Evolutionary conservation across 2,888 invertebrate species (phyloP).

Genomic region (Baronia brevicornis): DNA sequence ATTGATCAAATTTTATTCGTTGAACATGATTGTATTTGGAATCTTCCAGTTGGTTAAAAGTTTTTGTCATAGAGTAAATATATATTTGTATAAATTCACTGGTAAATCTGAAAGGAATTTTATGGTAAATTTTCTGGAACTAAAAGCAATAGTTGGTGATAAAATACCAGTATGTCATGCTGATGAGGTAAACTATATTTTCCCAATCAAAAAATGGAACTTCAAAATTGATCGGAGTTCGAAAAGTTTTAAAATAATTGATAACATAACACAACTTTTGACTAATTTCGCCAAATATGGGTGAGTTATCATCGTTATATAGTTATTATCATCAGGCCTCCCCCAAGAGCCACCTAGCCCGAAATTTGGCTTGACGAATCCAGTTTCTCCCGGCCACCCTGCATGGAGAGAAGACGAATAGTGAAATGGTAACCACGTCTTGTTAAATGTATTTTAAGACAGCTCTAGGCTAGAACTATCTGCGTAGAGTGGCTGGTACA

Average conservation of each 20-base stretch:
- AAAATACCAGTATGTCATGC: constrained; percentile 24
- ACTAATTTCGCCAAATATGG: constrained; percentile 38
- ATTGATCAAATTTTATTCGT: constrained; percentile 20
- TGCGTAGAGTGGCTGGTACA: too few species aligned
- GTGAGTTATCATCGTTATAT: constrained; percentile 24
- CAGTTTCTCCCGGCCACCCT: too few species aligned
- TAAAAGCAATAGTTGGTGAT: constrained; percentile 17
- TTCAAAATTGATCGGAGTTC: constrained; percentile 22
- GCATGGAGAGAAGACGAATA: too few species aligned
- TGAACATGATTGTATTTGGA: constrained; percentile 23
- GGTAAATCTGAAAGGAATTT: constrained; percentile 34
- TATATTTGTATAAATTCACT: constrained; percentile 34
- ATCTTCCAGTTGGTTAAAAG: constrained; percentile 26
- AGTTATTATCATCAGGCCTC: too few species aligned
- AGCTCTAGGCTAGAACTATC: too few species aligned
- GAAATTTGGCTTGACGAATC: too few species aligned
- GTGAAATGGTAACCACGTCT: too few species aligned
- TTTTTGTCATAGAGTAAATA: constrained; percentile 22
- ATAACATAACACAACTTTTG: constrained; percentile 32
- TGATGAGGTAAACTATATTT: constrained; percentile 34
- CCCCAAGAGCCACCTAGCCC: too few species aligned
- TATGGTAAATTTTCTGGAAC: constrained; percentile 15
- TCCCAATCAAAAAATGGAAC: constrained; percentile 20
- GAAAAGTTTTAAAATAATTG: constrained; percentile 27
- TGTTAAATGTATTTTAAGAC: too few species aligned